phyloP scores from a whole-genome alignment of 2,888 invertebrate genomes.

The Agriopis leucophaearia region DNA sequence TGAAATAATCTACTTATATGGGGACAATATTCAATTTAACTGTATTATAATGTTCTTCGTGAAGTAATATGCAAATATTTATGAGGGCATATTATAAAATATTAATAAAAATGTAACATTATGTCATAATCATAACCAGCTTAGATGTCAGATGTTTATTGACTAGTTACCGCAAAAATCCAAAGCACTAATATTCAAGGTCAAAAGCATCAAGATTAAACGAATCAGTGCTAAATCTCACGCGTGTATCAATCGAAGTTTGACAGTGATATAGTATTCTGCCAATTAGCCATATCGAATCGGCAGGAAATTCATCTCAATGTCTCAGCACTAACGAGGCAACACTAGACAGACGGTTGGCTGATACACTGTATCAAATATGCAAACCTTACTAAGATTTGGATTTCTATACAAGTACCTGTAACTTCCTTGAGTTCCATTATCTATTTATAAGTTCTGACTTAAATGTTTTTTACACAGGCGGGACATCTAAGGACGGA shows the following conservation, averaged over 20 bases:
- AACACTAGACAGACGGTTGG: constrained; percentile 36
- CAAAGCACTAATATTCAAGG: constrained; percentile 36
- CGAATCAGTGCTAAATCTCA: constrained; percentile 45
- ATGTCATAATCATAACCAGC: constrained; percentile 5
- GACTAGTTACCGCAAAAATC: not conserved
- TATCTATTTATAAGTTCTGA: not conserved
- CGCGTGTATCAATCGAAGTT: constrained; percentile 47
- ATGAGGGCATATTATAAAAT: not conserved
- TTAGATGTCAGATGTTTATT: constrained; percentile 2
- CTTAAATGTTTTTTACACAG: constrained; percentile 69
- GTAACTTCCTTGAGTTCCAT: not conserved
- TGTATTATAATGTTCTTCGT: constrained; percentile 8
- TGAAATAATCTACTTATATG: constrained; percentile 4
- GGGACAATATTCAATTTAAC: constrained; percentile 5
- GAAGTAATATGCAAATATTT: constrained; percentile 30
- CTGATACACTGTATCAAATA: constrained; percentile 33
- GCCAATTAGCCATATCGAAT: constrained; percentile 50
- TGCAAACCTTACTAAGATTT: constrained; percentile 20
- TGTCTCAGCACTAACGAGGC: constrained; percentile 48
- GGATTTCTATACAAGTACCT: constrained; percentile 15
- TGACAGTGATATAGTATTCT: constrained; percentile 49
- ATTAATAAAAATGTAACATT: not conserved
- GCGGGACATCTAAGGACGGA: constrained; percentile 89
- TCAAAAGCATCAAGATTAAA: constrained; percentile 42
- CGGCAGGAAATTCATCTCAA: constrained; percentile 50